phyloP scores from a whole-genome alignment of 2,113 vertebrate genomes.

The Channa maculata region DNA sequence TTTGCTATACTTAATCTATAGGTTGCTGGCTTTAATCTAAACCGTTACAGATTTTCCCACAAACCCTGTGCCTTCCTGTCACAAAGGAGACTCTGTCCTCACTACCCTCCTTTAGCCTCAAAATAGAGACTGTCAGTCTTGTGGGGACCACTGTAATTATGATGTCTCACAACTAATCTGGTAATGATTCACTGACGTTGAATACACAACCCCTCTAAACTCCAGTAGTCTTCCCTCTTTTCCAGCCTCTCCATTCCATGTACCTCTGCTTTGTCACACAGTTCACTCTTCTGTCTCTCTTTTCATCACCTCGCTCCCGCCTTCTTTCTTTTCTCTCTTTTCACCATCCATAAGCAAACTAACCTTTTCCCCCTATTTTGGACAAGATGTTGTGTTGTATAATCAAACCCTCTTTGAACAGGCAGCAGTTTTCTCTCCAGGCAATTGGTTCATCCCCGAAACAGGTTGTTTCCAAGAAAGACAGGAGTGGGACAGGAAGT shows the following conservation, averaged over 20 bases:
- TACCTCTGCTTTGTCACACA: no score
- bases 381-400: conserved; percentile 51
- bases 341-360: conserved; percentile 34
- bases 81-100: conserved; percentile 5
- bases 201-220: conserved; percentile 27
- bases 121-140: conserved; percentile 17
- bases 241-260: conserved; percentile 2
- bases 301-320: conserved; percentile 27
- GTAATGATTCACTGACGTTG: conserved; percentile 44
- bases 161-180: conserved; percentile 43
- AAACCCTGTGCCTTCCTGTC: not conserved
- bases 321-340: conserved; percentile 31
- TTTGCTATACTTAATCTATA: no score
- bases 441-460: conserved; percentile 50
- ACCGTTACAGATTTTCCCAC: not conserved
- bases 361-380: conserved; percentile 31
- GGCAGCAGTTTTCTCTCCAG: conserved; percentile 41
- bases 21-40: not conserved
- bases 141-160: conserved; percentile 37
- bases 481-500: conserved; percentile 41
- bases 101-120: conserved; percentile 2
- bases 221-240: conserved; percentile 20
- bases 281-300: not conserved
- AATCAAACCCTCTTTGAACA: conserved; percentile 46
- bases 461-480: conserved; percentile 42